Evolutionary conservation across 2,797 vertebrate genomes (phyloP).

Genomic region (Spondyliosoma cantharus): DNA sequence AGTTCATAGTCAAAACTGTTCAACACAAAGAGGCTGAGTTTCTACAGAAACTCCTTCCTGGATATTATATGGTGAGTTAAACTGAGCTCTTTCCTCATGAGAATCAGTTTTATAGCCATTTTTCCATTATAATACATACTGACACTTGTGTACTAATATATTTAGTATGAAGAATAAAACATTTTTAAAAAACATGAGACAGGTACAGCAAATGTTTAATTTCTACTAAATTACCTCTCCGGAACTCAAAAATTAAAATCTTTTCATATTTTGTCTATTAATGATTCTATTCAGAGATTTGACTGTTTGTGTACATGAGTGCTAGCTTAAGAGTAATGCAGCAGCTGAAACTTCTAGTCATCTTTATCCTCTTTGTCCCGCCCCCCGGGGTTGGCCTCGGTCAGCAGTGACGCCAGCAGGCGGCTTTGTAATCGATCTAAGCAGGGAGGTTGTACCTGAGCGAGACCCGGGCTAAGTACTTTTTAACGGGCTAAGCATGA

Average conservation of each 20-base stretch:
- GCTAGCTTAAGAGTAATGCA: conserved; percentile 27
- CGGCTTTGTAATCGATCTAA: conserved; percentile 56
- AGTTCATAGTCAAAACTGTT: conserved; percentile 98
- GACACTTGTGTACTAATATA: not conserved
- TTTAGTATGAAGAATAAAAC: not conserved
- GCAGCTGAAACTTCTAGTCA: conserved; percentile 51
- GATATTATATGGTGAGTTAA: conserved; percentile 94
- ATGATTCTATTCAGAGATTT: not conserved
- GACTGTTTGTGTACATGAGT: conserved; percentile 32
- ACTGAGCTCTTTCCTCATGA: not conserved
- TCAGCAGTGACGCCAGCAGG: conserved; percentile 62
- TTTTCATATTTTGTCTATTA: not conserved
- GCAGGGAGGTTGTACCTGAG: conserved; percentile 28
- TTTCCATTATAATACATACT: not conserved
- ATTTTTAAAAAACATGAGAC: too few relatives aligned
- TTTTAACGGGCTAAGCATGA: conserved; percentile 57
- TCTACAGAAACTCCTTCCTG: conserved; percentile 96
- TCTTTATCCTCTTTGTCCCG: conserved; percentile 70
- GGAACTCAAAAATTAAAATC: not conserved
- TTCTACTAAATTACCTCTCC: not conserved
- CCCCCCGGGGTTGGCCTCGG: conserved; percentile 53
- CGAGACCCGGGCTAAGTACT: conserved; percentile 40
- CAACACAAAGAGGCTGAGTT: conserved; percentile 98
- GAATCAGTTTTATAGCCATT: not conserved
- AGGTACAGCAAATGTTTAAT: not conserved